Conservation (phyloP, 92 coral and sea anemone genomes). For the Blastomussa wellsi region DNA sequence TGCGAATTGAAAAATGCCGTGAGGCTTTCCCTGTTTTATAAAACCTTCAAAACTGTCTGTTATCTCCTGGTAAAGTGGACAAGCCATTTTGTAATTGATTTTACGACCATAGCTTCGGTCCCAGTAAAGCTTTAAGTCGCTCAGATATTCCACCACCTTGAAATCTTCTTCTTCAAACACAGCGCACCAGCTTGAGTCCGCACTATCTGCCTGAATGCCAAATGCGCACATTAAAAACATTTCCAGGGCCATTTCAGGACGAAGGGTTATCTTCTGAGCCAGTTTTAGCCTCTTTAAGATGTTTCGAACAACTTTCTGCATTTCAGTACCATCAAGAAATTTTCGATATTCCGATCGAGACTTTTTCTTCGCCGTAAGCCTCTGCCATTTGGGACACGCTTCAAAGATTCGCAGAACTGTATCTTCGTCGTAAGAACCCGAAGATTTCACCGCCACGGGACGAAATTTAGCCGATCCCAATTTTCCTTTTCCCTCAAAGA, state of each 20-base stretch:
- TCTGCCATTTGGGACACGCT: slow-evolving; percentile 73
- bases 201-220: slow-evolving; percentile 75
- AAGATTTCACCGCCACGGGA: slow-evolving; percentile 76
- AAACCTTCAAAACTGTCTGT: slow-evolving; percentile 48
- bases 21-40: slow-evolving; percentile 51
- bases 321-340: slow-evolving; percentile 56
- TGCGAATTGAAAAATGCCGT: slow-evolving; percentile 80
- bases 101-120: slow-evolving; percentile 72
- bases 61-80: slow-evolving; percentile 68
- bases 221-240: slow-evolving; percentile 81
- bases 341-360: slow-evolving; percentile 47
- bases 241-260: slow-evolving; percentile 49
- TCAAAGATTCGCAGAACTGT: slow-evolving; percentile 71
- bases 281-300: slow-evolving; percentile 68
- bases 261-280: slow-evolving; percentile 42
- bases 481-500: slow-evolving; percentile 81
- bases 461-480: slow-evolving; percentile 65
- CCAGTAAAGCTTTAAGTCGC: slow-evolving; percentile 73
- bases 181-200: slow-evolving; percentile 74
- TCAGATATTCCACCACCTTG: slow-evolving; percentile 75
- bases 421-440: slow-evolving; percentile 79
- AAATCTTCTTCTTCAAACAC: slow-evolving; percentile 72
- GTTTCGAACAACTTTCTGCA: slow-evolving; percentile 62
- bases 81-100: slow-evolving; percentile 77
- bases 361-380: slow-evolving; percentile 26